Conservation (phyloP, 2,888 invertebrate species). For the Dasysyrphus tricinctus region DNA sequence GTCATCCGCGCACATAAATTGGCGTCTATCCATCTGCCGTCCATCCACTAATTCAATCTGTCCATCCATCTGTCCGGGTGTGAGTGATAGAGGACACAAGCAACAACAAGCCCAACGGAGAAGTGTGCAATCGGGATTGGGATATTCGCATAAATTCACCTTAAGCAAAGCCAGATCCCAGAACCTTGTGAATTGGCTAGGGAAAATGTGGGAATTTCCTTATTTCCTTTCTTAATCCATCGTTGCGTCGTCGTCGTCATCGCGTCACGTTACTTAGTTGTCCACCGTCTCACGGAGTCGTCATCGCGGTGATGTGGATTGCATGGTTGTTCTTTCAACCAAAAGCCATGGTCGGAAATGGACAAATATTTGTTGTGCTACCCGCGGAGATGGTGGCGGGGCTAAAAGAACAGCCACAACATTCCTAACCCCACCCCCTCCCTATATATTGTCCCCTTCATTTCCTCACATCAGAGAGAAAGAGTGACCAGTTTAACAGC, state of each 20-base stretch:
- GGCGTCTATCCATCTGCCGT: conserved; percentile 70
- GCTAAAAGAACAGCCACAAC: conserved; percentile 8
- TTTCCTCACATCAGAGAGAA: conserved; percentile 5
- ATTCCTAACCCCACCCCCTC: conserved; percentile 28
- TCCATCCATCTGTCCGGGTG: conserved; percentile 33
- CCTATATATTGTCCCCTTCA: conserved; percentile 27
- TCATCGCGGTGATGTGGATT: conserved; percentile 34
- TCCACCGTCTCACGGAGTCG: background rate
- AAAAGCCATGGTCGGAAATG: conserved; percentile 67
- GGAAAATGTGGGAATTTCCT: conserved; percentile 75
- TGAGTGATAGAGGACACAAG: conserved; percentile 56
- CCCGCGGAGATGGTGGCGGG: background rate
- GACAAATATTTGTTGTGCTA: conserved; percentile 67
- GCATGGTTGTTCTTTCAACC: conserved; percentile 49
- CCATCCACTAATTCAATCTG: conserved; percentile 66
- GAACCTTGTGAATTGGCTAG: conserved; percentile 45
- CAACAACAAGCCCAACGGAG: background rate
- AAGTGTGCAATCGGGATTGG: conserved; percentile 51
- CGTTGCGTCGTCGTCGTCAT: background rate
- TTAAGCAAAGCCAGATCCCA: background rate
- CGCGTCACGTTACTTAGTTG: conserved; percentile 8
- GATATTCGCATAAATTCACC: conserved; percentile 67
- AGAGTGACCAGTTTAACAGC: conserved; percentile 45
- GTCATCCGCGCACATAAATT: conserved; percentile 61
- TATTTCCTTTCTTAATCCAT: conserved; percentile 51